These are phyloP conservation scores for Oopsacas minuta DNA, from an alignment of 37 sponge, comb jelly and placozoan genomes.

Conservation along the genomic window DNA sequence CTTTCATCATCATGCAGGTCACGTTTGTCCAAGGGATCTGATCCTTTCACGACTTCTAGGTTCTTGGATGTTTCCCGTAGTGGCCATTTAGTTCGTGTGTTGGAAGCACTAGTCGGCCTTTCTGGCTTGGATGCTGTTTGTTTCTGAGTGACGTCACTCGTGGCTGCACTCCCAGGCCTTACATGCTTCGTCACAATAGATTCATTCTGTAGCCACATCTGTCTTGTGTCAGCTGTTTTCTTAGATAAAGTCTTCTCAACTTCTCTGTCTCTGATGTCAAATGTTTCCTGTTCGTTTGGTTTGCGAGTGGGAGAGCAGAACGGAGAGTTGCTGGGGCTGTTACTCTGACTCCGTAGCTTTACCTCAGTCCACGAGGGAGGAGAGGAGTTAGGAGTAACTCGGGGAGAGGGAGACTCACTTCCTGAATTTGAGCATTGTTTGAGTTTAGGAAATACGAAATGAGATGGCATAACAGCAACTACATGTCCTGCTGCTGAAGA, in stretches of 20 bases:
- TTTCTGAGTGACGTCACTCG: neutral
- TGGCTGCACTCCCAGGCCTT: neutral
- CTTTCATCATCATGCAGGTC: neutral
- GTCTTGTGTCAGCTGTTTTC: neutral
- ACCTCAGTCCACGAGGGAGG: neutral
- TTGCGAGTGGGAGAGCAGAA: neutral
- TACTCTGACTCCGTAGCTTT: neutral
- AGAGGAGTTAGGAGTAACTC: neutral
- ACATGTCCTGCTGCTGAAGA: neutral
- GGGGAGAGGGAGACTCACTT: neutral
- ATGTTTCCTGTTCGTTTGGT: neutral
- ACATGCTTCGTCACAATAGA: neutral
- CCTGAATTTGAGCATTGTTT: neutral
- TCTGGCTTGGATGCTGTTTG: neutral
- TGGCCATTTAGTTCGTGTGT: neutral
- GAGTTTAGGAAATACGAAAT: neutral
- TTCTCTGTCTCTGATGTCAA: neutral
- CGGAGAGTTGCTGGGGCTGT: neutral
- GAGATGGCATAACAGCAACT: neutral
- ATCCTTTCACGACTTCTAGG: neutral
- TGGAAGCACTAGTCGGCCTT: neutral
- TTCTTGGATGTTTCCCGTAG: neutral
- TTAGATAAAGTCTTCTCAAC: neutral
- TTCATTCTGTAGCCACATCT: neutral
- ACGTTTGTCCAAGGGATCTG: neutral